Conservation (phyloP, 1,140 invertebrate genomes). For the Stegodyphus mimosarum region DNA sequence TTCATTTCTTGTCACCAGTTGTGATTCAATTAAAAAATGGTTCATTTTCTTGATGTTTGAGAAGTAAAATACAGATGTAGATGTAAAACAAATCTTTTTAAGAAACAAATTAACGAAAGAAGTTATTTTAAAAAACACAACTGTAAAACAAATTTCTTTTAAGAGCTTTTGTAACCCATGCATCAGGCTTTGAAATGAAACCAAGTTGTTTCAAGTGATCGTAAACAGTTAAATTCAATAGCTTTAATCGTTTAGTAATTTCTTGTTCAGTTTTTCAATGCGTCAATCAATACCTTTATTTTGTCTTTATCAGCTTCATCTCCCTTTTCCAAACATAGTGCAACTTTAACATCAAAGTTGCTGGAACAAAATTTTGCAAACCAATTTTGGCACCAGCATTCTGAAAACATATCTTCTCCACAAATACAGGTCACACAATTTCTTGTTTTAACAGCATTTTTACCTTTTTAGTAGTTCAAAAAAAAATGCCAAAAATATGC, state of each 20-base stretch:
- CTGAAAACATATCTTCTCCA: neutral
- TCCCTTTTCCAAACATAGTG: neutral
- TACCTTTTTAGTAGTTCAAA: neutral
- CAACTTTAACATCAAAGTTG: neutral
- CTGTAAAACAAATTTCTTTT: conserved; percentile 12
- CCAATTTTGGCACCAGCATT: neutral
- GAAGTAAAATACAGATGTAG: conserved; percentile 7
- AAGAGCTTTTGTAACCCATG: neutral
- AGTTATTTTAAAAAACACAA: no score
- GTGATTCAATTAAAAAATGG: conserved; percentile 10
- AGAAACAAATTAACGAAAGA: no score
- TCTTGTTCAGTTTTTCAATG: neutral
- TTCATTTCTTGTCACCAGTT: neutral
- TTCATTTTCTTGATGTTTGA: conserved; percentile 12
- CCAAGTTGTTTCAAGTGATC: conserved; percentile 1
- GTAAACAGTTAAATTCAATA: conserved; percentile 2
- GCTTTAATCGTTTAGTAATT: neutral
- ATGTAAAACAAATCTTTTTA: conserved; percentile 10
- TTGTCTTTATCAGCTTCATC: neutral
- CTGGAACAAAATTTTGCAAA: neutral
- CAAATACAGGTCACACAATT: neutral
- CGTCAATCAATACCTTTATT: neutral
- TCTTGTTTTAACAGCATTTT: neutral
- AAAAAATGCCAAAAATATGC: neutral
- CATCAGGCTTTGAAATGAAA: neutral